Percentiles rank a stretch among this genome's conserved stretches.
Evolutionary conservation across 1,140 invertebrate genomes (phyloP).

Genomic region (Protaetia brevitarsis): DNA sequence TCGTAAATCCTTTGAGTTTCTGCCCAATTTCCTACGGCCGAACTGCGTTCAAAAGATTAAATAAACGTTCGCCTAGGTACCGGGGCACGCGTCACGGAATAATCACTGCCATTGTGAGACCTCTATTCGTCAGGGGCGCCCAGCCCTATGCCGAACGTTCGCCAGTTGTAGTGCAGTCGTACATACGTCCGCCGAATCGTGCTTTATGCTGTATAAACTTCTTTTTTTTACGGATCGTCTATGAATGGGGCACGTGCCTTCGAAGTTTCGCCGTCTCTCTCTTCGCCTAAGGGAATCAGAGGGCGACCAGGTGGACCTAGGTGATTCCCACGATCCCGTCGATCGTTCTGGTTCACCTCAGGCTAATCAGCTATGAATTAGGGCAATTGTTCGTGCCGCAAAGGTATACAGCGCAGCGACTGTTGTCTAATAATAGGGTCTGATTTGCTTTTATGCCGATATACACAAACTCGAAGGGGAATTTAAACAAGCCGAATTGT

Average conservation of each 20-base stretch:
- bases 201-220: background rate
- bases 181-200: too few relatives aligned
- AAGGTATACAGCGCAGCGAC: background rate
- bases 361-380: conserved; percentile 14
- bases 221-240: background rate
- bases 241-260: conserved; percentile 2
- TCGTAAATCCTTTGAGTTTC: background rate
- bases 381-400: background rate
- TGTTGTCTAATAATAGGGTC: background rate
- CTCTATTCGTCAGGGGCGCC: background rate
- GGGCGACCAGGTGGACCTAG: background rate
- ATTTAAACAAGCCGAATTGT: too few relatives aligned
- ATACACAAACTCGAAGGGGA: too few relatives aligned
- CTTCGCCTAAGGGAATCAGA: background rate
- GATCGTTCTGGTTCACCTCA: conserved; percentile 7
- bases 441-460: background rate
- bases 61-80: background rate
- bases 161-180: background rate
- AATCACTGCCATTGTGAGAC: background rate
- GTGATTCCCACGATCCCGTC: background rate
- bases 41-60: background rate
- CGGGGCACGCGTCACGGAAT: background rate
- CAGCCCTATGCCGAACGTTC: background rate
- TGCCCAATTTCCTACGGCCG: background rate
- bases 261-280: background rate